Evolutionary conservation across 2,888 invertebrate species (phyloP), one percentile per base, ranked within the genome.

Genomic region (Bhutanitis thaidina): DNA sequence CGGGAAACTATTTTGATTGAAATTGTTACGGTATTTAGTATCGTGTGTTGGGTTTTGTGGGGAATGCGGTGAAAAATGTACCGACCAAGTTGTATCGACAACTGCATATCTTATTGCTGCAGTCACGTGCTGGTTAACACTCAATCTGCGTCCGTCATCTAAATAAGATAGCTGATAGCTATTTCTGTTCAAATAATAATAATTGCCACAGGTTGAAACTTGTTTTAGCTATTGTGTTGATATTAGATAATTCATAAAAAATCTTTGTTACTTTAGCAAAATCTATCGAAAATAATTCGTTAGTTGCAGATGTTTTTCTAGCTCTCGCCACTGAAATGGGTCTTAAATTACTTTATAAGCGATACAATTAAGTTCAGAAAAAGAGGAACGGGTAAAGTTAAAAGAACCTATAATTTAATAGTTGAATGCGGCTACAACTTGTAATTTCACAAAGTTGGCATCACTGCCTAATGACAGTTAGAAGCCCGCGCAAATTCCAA

Each of bases 391-490:
- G 70, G 66, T 67, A 68, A 65, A 69, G 55, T 62, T 60, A 60
- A 65, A 69, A 72, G 76, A 77, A 70, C 74, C 79, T 61, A 70
- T 78, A 84, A 86, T 86, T 84, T 83, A 79, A 82, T 81, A 81
- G 77, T 68, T 74, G 77, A 80, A 78, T 70, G 79, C 77, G 74
- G 72, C 80, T 70, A 70, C 75, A 85, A 77, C 79, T 77, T 73
- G 79, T 78, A 83, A 86, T 87, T 87, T 85, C 70, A 66, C 68
- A 70, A 85, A 76, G 84, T 84, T 86, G 84, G 84, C 82, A 82
- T 77, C 82, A 77, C 80, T 78, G 80, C 71, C 75, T 87, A 86
- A 86, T 86, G 85, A 87, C 85, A 81, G 83, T 74, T 64, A 61
- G 62, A 52, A 61, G 62, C 62, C 64, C 62, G 64, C 77, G 74